phyloP scores from a whole-genome alignment of 2,113 vertebrate species.

The Struthidea cinerea region DNA sequence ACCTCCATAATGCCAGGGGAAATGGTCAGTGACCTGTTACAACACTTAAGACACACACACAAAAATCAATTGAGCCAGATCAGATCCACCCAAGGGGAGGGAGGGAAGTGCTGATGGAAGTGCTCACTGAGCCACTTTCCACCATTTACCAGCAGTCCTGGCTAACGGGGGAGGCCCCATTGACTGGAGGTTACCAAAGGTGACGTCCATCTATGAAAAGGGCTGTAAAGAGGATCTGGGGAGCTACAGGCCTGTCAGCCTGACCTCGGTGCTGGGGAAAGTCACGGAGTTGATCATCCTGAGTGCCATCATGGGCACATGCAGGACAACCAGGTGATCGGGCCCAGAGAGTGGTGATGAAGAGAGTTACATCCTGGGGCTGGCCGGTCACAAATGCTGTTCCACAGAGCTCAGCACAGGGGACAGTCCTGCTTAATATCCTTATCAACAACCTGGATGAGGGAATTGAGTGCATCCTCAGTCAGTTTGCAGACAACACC shows the following conservation, averaged over 20 bases:
- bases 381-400: background rate
- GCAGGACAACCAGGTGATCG: background rate
- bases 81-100: background rate
- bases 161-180: accelerated
- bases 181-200: background rate
- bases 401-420: background rate
- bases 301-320: background rate
- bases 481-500: background rate
- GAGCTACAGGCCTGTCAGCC: background rate
- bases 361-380: background rate
- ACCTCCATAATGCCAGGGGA: background rate
- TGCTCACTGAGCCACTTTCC: background rate
- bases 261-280: background rate
- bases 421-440: background rate
- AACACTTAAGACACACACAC: background rate
- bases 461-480: background rate
- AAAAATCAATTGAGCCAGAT: background rate
- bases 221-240: background rate
- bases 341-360: background rate
- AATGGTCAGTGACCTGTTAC: background rate
- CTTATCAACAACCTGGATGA: background rate
- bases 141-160: background rate
- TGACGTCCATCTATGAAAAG: accelerated
- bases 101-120: background rate
- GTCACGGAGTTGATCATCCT: background rate